These are phyloP conservation scores for Muscicapa striata DNA, from an alignment of 2,797 vertebrate species.

Conservation along the genomic window DNA sequence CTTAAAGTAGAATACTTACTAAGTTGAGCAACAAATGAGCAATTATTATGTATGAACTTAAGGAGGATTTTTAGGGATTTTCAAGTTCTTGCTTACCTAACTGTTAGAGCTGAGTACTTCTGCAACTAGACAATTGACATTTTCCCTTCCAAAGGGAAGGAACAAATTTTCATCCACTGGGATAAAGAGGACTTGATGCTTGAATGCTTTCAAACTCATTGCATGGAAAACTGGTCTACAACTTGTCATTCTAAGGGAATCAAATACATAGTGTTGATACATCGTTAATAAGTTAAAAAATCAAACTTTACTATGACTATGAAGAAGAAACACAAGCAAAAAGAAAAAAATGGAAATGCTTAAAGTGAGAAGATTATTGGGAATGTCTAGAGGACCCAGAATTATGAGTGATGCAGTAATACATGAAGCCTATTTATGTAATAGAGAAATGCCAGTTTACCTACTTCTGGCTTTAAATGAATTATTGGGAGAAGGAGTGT, in stretches of 20 bases:
- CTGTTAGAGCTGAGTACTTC: neutral
- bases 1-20: neutral
- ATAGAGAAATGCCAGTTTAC: neutral
- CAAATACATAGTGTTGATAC: neutral
- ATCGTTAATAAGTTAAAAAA: neutral
- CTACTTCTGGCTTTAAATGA: neutral
- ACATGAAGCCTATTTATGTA: neutral
- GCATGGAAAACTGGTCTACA: neutral
- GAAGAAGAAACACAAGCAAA: neutral
- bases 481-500: neutral
- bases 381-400: neutral
- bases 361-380: neutral
- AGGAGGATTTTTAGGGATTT: neutral
- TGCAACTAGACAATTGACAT: neutral
- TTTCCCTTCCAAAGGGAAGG: neutral
- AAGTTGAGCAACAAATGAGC: neutral
- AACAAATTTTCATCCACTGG: neutral
- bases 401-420: neutral
- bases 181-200: neutral
- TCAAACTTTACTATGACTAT: neutral
- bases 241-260: neutral
- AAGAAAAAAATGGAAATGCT: neutral
- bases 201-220: neutral
- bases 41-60: neutral
- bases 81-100: neutral